These are phyloP conservation scores for Parnassius smintheus DNA, from an alignment of 2,888 invertebrate genomes.

Conservation along the genomic window DNA sequence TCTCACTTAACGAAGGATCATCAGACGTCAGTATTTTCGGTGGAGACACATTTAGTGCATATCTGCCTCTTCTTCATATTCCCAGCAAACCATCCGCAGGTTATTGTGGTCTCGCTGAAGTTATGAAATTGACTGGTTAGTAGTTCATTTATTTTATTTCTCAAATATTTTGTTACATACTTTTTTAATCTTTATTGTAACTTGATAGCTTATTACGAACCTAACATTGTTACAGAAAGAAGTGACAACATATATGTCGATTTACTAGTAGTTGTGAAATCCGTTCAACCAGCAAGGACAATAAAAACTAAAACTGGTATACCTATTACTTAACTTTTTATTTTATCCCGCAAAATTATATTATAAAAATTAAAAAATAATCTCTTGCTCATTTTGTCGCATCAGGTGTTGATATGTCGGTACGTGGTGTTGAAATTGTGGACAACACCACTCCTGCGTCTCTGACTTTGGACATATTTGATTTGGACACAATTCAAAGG, in stretches of 20 bases:
- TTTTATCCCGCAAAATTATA: not conserved
- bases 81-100: constrained; percentile 84
- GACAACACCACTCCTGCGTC: constrained; percentile 83
- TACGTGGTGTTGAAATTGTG: constrained; percentile 85
- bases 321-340: not conserved
- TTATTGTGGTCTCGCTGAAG: constrained; percentile 78
- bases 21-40: constrained; percentile 83
- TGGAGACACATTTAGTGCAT: constrained; percentile 70
- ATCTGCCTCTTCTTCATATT: constrained; percentile 79
- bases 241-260: constrained; percentile 80
- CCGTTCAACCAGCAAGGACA: constrained; percentile 81
- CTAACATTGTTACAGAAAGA: constrained; percentile 46
- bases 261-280: constrained; percentile 85
- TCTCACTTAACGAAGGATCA: constrained; percentile 84
- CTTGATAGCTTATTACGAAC: too few relatives aligned
- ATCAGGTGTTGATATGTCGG: constrained; percentile 75
- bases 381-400: constrained; percentile 18
- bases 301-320: constrained; percentile 82
- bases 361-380: constrained; percentile 8
- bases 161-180: not conserved
- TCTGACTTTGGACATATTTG: constrained; percentile 84
- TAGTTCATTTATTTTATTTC: not conserved
- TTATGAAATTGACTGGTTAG: constrained; percentile 64
- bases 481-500: constrained; percentile 85
- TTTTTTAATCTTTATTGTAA: too few relatives aligned